Conservation (phyloP, 92 coral and sea anemone species). For the Zoanthus solanderi region DNA sequence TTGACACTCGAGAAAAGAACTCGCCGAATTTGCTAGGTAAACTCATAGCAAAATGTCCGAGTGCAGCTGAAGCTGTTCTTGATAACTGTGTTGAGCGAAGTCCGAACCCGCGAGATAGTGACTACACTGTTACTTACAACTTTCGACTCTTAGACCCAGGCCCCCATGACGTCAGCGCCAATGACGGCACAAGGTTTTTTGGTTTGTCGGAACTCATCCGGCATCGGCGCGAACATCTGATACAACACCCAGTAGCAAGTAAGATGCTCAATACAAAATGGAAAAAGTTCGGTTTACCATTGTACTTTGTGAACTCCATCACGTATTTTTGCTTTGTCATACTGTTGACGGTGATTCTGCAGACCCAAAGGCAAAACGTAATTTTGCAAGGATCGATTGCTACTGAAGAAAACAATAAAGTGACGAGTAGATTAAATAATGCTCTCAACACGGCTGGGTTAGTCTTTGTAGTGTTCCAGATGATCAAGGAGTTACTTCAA, state of each 20-base stretch:
- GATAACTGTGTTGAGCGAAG: conserved; percentile 80
- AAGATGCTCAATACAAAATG: conserved; percentile 77
- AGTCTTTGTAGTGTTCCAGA: conserved; percentile 62
- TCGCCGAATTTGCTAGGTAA: conserved; percentile 63
- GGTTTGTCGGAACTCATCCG: conserved; percentile 67
- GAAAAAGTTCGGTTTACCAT: conserved; percentile 73
- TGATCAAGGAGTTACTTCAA: conserved; percentile 72
- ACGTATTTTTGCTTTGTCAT: conserved; percentile 60
- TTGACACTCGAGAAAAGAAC: conserved; percentile 21
- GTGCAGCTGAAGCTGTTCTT: conserved; percentile 74
- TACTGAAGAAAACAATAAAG: neutral
- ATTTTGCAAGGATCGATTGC: neutral
- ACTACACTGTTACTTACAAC: conserved; percentile 72
- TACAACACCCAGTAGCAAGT: conserved; percentile 74
- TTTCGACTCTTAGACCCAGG: conserved; percentile 89
- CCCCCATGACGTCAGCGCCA: conserved; percentile 60
- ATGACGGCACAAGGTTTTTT: conserved; percentile 63
- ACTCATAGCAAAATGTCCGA: conserved; percentile 75
- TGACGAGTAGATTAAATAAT: conserved; percentile 24
- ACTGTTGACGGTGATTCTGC: conserved; percentile 68
- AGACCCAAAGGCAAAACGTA: conserved; percentile 58
- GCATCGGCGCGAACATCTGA: conserved; percentile 66
- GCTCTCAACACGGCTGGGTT: conserved; percentile 51
- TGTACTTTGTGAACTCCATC: conserved; percentile 69
- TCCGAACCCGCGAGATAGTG: conserved; percentile 38